A percentile compares a stretch with the other conserved stretches of the same genome.
Evolutionary conservation across 2,113 vertebrate species (phyloP).

Genomic region (Fregata magnificens): DNA sequence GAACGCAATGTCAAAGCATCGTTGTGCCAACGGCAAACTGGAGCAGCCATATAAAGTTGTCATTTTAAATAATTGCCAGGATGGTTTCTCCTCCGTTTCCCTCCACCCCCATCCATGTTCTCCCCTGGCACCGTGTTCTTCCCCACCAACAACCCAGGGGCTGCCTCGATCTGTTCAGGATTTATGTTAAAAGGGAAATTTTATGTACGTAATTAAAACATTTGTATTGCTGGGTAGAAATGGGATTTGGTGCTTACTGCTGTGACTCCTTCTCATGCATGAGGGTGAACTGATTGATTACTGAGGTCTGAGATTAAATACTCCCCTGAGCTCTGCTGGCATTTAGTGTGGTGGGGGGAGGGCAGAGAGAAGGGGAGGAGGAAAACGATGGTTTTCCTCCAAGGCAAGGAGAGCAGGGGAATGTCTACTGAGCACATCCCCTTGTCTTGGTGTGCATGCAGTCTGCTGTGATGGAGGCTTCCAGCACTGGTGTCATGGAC

Average conservation of each 20-base stretch:
- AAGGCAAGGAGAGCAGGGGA: neutral
- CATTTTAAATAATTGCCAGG: neutral
- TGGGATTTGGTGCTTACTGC: constrained; percentile 40
- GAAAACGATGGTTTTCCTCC: neutral
- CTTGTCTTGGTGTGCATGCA: rapidly evolving
- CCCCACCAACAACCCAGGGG: neutral
- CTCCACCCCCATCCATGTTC: neutral
- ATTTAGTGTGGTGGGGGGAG: neutral
- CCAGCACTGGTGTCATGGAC: rapidly evolving
- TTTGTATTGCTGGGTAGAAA: neutral
- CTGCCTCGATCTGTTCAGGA: neutral
- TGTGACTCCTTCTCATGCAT: constrained; percentile 14
- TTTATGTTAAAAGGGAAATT: neutral
- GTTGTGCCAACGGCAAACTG: rapidly evolving
- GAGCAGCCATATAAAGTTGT: neutral
- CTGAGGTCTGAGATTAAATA: constrained; percentile 59
- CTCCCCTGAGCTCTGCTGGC: neutral
- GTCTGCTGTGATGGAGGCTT: neutral
- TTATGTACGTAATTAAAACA: neutral
- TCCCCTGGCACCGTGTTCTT: rapidly evolving
- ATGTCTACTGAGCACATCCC: neutral
- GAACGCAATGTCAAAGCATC: neutral
- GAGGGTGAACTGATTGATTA: constrained; percentile 59
- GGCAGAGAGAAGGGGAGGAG: neutral
- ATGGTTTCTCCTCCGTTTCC: neutral